Base-by-base conservation (phyloP, 1,140 invertebrate species). In the Drosophila sp. region DNA sequence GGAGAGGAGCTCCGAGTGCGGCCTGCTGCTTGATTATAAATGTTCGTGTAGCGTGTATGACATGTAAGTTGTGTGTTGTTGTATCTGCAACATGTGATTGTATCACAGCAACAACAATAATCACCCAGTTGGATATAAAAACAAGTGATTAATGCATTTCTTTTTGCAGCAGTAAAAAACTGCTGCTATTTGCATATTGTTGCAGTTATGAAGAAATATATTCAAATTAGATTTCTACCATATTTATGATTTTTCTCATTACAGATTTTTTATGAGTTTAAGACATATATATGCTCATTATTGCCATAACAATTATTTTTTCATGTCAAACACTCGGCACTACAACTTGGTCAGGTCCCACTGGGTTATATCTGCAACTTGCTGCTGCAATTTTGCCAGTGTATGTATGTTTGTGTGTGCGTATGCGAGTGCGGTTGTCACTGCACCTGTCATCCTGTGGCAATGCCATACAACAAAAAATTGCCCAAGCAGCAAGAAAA, bases 371-470 rank as follows among this genome's bases (percentile, higher is more conserved):
- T 13, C 27, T 13, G 18, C 36, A 56, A 45, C n/a, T 46, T 63
- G 50, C 34, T 25, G 54, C 18, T 50, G 54, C 63, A 38, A 59
- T 50, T 25, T 80, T 63, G 57, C 40, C 45, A 63, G 38, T 54
- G 34, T 57, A 29, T 13, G 25, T 67, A 61, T 57, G 16, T 82
- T 40, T 64, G 50, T 83, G 80, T 86, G 79, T 21, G 32, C 63
- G 65, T 62, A 25, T 82, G 45, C 61, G 56, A 79, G 80, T 86
- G 79, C 54, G 75, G 78, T 86, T 87, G 81, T 87, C 81, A 86
- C 74, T 86, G 81, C 81, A 86, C 81, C 81, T 86, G 81, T 86
- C 81, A 87, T 86, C 82, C 81, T 80, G 74, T 76, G 72, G 78
- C 74, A 72, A 46, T 67, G 57, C 67, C 80, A 78, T n/a, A n/a